Base-by-base conservation (phyloP, 2,797 vertebrate genomes). In the Micromesistius poutassou region DNA sequence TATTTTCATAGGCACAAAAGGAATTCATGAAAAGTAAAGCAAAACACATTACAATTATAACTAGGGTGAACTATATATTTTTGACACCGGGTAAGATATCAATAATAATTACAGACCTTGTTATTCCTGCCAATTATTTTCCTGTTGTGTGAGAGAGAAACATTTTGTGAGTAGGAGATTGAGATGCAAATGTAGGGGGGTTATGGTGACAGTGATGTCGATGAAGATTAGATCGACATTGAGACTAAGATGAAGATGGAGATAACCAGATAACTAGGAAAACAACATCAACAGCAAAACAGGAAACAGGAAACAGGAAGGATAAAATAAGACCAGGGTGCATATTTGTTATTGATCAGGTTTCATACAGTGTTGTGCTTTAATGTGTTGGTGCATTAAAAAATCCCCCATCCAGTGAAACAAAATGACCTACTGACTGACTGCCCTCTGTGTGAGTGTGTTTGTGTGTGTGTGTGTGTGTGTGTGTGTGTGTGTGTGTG, bases 401-500 rank as follows among this genome's bases (percentile, higher is more conserved):
- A 22, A 55, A 22, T 55, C 19, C 50, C 22, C 50, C 6, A 4
- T 30, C 66, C 66, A 28, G 25, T 28, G 10, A 70, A 30, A 70
- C 4, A 9, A 28, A 68, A 7, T 68, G 62, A 14, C 66, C 25
- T 28, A 30, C 66, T 28, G 25, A 70, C 62, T 68, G 22, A 68
- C 66, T 30, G 66, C 13, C 66, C 74, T 31, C 2, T 31, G 31
- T 31, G 31, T 33, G 28, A 4, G 68, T 71, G 68, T 30, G 68
- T 71, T 10, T 10, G 68, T 71, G 30, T 36, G 71, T 36, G 30
- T 31, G 71, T 72, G 71, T 33, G 31, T 33, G 71, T 30, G 70
- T 71, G 30, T 14, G 70, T 71, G 30, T 36, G 71, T 36, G 30
- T 31, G 71, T 72, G 71, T 22, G 71, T 33, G 71, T 78, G 73